phyloP scores from a whole-genome alignment of 2,797 vertebrate genomes.

The Podargus strigoides region DNA sequence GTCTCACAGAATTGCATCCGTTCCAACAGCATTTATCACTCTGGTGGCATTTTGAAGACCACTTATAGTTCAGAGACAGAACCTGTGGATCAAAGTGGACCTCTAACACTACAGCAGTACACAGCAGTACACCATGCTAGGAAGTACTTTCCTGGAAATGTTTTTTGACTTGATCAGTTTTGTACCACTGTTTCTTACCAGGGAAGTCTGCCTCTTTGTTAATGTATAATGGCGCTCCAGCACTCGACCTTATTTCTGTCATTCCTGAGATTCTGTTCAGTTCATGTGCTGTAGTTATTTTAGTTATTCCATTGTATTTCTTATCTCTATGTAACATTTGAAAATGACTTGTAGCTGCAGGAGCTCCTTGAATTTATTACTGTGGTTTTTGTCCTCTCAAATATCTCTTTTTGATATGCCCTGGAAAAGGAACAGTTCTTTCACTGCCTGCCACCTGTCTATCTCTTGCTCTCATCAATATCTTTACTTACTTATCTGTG shows the following conservation, averaged over 20 bases:
- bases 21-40: not conserved
- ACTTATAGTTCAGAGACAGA: not conserved
- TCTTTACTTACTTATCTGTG: not conserved
- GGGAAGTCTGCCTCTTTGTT: not conserved
- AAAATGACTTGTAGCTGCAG: not conserved
- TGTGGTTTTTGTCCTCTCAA: not conserved
- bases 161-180: not conserved
- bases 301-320: not conserved
- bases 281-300: not conserved
- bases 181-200: not conserved
- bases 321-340: not conserved
- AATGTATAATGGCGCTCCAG: not conserved
- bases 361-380: not conserved
- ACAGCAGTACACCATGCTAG: not conserved
- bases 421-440: not conserved
- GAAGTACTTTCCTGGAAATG: not conserved
- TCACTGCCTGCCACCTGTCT: not conserved
- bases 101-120: not conserved
- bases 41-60: not conserved
- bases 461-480: not conserved
- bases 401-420: not conserved
- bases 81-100: not conserved
- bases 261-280: not conserved
- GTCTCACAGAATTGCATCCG: not conserved
- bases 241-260: not conserved